These are phyloP conservation scores for Apistogramma diplotaenia DNA, from an alignment of 2,113 vertebrate species.

Conservation along the genomic window DNA sequence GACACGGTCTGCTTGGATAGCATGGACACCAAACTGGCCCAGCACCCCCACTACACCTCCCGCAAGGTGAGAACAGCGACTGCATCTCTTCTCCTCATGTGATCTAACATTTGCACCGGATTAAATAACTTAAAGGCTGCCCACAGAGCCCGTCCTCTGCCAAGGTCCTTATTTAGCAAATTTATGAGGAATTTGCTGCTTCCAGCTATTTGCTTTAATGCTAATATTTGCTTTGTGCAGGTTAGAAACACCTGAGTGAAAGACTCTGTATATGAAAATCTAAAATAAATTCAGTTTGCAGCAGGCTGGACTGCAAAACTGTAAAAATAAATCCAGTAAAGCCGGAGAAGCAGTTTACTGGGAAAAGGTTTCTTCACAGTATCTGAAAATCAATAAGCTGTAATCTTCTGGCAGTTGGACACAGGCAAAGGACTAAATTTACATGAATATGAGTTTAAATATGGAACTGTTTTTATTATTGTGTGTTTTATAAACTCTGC, in stretches of 20 bases:
- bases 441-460: background rate
- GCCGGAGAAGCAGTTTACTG: background rate
- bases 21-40: conserved; percentile 85
- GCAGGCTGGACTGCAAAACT: background rate
- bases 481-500: background rate
- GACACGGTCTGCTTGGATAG: conserved; percentile 86
- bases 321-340: background rate
- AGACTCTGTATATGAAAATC: background rate
- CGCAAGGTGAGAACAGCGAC: conserved; percentile 79
- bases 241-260: background rate
- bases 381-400: too few relatives aligned
- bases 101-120: background rate
- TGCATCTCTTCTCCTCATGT: background rate
- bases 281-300: background rate
- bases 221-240: background rate
- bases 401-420: too few relatives aligned
- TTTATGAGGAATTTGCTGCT: background rate
- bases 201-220: background rate
- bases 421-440: too few relatives aligned
- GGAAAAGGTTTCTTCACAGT: too few relatives aligned
- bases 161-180: background rate
- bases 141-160: background rate
- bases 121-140: background rate
- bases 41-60: conserved; percentile 89
- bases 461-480: background rate